phyloP scores from a whole-genome alignment of 2,113 vertebrate genomes.

The Hydrochoerus hydrochaeris region DNA sequence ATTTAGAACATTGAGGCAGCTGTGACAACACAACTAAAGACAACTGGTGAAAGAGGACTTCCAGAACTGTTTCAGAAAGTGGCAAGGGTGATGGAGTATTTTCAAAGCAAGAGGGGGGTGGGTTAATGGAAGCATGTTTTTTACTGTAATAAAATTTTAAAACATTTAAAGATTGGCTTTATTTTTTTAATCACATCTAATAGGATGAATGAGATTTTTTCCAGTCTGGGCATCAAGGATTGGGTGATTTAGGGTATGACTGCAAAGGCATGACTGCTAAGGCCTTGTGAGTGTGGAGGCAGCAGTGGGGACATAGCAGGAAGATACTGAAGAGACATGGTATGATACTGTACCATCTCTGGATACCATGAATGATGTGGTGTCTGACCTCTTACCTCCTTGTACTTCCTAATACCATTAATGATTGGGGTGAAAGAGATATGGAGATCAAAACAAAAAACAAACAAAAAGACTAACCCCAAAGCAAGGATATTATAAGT shows the following conservation, averaged over 20 bases:
- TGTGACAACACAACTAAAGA: background rate
- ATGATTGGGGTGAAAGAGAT: background rate
- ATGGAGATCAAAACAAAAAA: background rate
- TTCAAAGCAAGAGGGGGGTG: background rate
- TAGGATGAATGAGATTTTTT: background rate
- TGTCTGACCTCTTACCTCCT: background rate
- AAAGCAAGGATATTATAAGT: background rate
- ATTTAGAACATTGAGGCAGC: background rate
- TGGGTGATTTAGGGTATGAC: background rate
- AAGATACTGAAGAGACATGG: background rate
- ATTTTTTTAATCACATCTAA: background rate
- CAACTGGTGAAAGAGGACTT: background rate
- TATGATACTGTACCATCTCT: background rate
- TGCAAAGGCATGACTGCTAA: background rate
- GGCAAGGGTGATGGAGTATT: background rate
- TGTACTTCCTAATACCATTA: background rate
- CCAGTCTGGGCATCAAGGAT: background rate
- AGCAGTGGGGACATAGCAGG: background rate
- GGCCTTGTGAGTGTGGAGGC: background rate
- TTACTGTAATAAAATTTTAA: background rate
- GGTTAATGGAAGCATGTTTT: background rate
- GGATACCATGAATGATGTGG: accelerated
- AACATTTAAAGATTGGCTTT: background rate
- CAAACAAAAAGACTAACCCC: background rate
- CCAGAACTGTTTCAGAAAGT: background rate